Percentiles rank a stretch among this genome's conserved stretches.
Conservation (phyloP, 2,113 vertebrate species). For the Acanthochromis polyacanthus region DNA sequence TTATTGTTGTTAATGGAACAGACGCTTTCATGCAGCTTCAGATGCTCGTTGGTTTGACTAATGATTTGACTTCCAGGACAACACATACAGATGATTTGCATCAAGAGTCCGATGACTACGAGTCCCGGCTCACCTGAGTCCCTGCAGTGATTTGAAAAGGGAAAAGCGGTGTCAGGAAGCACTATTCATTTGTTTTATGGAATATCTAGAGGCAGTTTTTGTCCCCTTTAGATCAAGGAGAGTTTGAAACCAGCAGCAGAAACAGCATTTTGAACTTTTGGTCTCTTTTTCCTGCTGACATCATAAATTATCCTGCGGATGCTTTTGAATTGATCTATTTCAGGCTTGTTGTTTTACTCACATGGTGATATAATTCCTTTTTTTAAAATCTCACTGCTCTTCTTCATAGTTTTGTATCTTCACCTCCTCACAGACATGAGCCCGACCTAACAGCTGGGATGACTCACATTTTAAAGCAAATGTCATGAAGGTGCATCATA, state of each 20-base stretch:
- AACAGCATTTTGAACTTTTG: no score
- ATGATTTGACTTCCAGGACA: slow-evolving; percentile 73
- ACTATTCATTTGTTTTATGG: neutral
- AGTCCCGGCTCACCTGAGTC: slow-evolving; percentile 35
- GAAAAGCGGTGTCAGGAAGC: neutral
- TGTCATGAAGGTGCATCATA: no score
- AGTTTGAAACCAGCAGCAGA: no score
- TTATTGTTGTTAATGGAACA: neutral
- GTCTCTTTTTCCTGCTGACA: no score
- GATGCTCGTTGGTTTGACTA: slow-evolving; percentile 60
- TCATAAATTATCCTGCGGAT: no score
- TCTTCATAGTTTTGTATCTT: neutral
- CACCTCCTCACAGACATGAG: neutral
- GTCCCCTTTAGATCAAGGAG: neutral
- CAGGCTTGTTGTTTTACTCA: no score
- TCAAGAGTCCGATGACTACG: slow-evolving; percentile 28
- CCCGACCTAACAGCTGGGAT: neutral
- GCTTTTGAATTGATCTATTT: no score
- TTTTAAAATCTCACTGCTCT: neutral
- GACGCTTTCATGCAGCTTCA: slow-evolving; percentile 18
- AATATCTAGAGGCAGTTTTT: neutral
- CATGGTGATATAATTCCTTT: no score
- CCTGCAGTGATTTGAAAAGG: neutral
- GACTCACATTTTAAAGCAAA: neutral
- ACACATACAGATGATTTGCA: slow-evolving; percentile 69